phyloP scores from a whole-genome alignment of 2,113 vertebrate genomes.

The Epinephelus fuscoguttatus region DNA sequence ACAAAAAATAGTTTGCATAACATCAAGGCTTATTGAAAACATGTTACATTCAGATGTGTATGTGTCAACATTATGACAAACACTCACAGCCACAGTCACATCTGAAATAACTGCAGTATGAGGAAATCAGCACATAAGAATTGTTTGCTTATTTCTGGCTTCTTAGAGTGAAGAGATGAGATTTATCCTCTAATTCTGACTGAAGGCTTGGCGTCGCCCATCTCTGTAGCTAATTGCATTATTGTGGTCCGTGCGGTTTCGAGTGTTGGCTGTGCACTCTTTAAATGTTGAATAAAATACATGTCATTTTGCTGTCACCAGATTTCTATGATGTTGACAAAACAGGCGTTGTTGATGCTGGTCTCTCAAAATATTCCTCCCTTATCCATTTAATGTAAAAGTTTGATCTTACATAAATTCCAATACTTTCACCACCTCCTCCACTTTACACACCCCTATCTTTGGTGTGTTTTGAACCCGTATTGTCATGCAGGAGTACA shows the following conservation, averaged over 20 bases:
- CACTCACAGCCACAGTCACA: background rate
- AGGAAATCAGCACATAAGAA: conserved; percentile 25
- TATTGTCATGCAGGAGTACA: conserved; percentile 27
- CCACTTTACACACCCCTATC: background rate
- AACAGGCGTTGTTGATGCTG: conserved; percentile 7
- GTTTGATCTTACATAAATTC: background rate
- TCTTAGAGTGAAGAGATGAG: conserved; percentile 42
- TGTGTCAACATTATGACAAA: conserved; percentile 14
- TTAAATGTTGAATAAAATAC: conserved; percentile 41
- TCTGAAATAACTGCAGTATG: conserved; percentile 23
- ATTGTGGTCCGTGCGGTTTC: conserved; percentile 43
- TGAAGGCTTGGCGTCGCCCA: conserved; percentile 58
- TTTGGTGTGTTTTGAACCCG: conserved; percentile 4
- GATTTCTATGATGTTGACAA: conserved; percentile 43
- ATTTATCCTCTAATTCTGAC: conserved; percentile 69
- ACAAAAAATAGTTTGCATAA: background rate
- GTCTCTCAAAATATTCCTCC: conserved; percentile 14
- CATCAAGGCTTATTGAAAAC: background rate
- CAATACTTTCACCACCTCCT: background rate
- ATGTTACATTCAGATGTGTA: conserved; percentile 5
- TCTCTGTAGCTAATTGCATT: conserved; percentile 60
- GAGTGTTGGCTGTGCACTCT: conserved; percentile 27
- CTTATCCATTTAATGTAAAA: conserved; percentile 11
- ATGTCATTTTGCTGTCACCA: conserved; percentile 32
- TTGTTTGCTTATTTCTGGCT: conserved; percentile 56